Evolutionary conservation across 2,888 invertebrate species (phyloP).

Genomic region (Nomada hirtipes): DNA sequence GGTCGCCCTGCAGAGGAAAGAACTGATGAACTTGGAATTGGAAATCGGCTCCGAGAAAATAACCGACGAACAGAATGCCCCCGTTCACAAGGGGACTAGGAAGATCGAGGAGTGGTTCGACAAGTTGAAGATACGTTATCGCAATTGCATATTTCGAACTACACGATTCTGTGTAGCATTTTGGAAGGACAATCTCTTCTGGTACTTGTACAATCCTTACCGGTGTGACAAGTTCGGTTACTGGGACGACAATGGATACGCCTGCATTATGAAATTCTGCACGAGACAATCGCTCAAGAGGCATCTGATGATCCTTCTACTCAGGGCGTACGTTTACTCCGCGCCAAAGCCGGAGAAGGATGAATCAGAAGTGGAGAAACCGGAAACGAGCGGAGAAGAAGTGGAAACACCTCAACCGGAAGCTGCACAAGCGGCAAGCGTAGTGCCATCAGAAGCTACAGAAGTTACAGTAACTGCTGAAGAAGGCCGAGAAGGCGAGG

Average conservation of each 20-base stretch:
- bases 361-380: background rate
- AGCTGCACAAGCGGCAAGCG: background rate
- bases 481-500: background rate
- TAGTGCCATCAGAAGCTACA: too few species aligned
- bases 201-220: slow-evolving; percentile 81
- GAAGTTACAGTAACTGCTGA: background rate
- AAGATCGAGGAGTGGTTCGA: slow-evolving; percentile 77
- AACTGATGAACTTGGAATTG: slow-evolving; percentile 69
- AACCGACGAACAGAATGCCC: slow-evolving; percentile 38
- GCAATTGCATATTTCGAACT: slow-evolving; percentile 77
- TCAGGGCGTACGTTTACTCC: slow-evolving; percentile 74
- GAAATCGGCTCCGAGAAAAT: slow-evolving; percentile 72
- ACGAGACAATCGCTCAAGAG: slow-evolving; percentile 73
- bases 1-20: slow-evolving; percentile 62
- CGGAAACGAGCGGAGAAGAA: background rate
- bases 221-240: slow-evolving; percentile 78
- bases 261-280: slow-evolving; percentile 78
- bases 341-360: background rate
- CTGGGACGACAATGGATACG: slow-evolving; percentile 75
- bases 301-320: slow-evolving; percentile 77
- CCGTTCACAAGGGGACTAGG: slow-evolving; percentile 65
- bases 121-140: slow-evolving; percentile 65
- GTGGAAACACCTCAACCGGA: background rate
- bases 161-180: slow-evolving; percentile 76
- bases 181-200: slow-evolving; percentile 79